phyloP scores from a whole-genome alignment of 92 coral and sea anemone species.

The Virgularia gustaviana region DNA sequence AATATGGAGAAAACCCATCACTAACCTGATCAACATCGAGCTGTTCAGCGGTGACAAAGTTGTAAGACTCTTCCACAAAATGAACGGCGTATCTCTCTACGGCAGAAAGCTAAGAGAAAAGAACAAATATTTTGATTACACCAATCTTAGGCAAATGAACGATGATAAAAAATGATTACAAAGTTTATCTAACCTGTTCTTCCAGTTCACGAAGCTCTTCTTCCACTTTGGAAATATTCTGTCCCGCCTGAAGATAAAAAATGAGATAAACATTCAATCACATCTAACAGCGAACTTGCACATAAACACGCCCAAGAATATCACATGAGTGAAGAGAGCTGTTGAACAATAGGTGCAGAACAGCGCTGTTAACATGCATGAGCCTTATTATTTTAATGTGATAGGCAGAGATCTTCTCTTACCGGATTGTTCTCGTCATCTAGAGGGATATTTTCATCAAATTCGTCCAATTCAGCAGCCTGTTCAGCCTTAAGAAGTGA shows the following conservation, averaged over 20 bases:
- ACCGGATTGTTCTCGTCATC: conserved; percentile 71
- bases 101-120: conserved; percentile 71
- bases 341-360: background rate
- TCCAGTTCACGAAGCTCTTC: conserved; percentile 87
- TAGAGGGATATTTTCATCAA: conserved; percentile 82
- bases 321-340: no score
- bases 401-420: background rate
- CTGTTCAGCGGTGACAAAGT: conserved; percentile 79
- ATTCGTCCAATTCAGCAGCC: conserved; percentile 91
- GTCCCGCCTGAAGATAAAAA: conserved; percentile 55
- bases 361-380: no score
- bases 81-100: conserved; percentile 93
- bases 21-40: conserved; percentile 79
- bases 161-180: background rate
- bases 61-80: conserved; percentile 82
- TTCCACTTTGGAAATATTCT: conserved; percentile 75
- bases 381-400: background rate
- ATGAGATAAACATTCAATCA: background rate
- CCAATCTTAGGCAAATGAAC: background rate
- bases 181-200: conserved; percentile 60
- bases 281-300: background rate
- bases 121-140: background rate
- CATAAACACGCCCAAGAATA: no score
- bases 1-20: background rate
- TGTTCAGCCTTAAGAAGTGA: conserved; percentile 91